phyloP scores from a whole-genome alignment of 2,797 vertebrate genomes.

The Cirrhinus molitorella region DNA sequence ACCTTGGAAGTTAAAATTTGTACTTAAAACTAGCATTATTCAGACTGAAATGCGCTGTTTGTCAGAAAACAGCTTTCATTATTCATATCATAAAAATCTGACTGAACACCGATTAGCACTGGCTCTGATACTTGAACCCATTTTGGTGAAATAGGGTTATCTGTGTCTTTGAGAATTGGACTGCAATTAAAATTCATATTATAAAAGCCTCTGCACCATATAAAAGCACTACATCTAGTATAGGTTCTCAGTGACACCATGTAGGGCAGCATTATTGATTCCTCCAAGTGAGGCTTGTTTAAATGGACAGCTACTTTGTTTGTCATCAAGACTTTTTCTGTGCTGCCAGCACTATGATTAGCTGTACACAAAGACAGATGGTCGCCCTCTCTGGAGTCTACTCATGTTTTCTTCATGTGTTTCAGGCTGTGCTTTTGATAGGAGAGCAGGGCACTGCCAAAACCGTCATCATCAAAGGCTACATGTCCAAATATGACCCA shows the following conservation, averaged over 20 bases:
- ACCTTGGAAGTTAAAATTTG: neutral
- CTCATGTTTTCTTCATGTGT: slow-evolving; percentile 27
- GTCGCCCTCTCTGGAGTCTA: slow-evolving; percentile 22
- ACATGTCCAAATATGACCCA: slow-evolving; percentile 90
- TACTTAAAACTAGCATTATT: neutral
- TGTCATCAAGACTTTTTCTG: slow-evolving; percentile 30
- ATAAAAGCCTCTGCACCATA: neutral
- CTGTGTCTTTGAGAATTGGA: neutral
- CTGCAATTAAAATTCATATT: neutral
- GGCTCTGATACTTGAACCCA: neutral
- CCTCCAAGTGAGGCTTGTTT: slow-evolving; percentile 18
- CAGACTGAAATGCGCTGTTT: too few species aligned
- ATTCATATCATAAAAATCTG: neutral
- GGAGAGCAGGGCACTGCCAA: slow-evolving; percentile 98
- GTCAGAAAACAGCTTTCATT: neutral
- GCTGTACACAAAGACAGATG: slow-evolving; percentile 2
- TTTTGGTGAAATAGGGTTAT: neutral
- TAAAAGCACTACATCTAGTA: slow-evolving; percentile 4
- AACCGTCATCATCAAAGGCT: slow-evolving; percentile 93
- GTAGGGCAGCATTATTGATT: neutral
- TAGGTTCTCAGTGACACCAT: slow-evolving; percentile 2
- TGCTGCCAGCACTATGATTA: slow-evolving; percentile 25
- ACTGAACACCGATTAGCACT: neutral
- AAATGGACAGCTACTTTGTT: slow-evolving; percentile 46
- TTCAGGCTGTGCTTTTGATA: slow-evolving; percentile 92